Conservation (phyloP, 2,888 invertebrate species). For the Melanostoma scalare region DNA sequence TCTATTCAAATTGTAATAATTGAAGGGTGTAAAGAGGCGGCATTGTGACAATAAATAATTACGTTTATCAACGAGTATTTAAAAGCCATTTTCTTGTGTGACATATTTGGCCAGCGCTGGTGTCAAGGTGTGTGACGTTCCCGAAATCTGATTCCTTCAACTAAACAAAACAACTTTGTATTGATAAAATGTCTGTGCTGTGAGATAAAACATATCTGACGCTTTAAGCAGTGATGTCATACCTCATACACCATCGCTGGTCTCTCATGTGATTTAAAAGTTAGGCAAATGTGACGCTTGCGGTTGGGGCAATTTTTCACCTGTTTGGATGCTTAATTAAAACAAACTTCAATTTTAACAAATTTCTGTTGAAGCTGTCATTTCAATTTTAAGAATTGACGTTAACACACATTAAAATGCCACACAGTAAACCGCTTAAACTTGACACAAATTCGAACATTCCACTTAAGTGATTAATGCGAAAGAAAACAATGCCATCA, state of each 20-base stretch:
- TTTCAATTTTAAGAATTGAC: slow-evolving; percentile 27
- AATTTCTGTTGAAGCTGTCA: slow-evolving; percentile 14
- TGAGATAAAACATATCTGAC: too few species aligned
- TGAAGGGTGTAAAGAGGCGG: slow-evolving; percentile 7
- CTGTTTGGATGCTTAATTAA: neutral
- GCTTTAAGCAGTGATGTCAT: too few species aligned
- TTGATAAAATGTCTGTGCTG: too few species aligned
- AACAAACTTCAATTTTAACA: neutral
- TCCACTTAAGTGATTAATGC: slow-evolving; percentile 54
- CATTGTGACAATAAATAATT: neutral
- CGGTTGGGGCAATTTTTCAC: neutral
- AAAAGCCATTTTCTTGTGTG: neutral
- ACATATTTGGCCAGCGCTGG: slow-evolving; percentile 7
- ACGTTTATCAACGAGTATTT: neutral
- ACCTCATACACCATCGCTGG: too few species aligned
- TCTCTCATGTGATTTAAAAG: too few species aligned
- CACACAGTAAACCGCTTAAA: slow-evolving; percentile 53
- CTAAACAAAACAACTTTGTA: neutral
- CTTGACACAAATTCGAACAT: slow-evolving; percentile 67
- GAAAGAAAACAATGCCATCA: slow-evolving; percentile 49
- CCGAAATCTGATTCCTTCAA: neutral
- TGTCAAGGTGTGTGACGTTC: slow-evolving; percentile 15
- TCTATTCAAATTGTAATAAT: slow-evolving; percentile 48
- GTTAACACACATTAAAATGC: slow-evolving; percentile 3
- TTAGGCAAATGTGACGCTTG: neutral